Evolutionary conservation across 2,113 vertebrate species (phyloP).

Genomic region (Bubo scandiacus): DNA sequence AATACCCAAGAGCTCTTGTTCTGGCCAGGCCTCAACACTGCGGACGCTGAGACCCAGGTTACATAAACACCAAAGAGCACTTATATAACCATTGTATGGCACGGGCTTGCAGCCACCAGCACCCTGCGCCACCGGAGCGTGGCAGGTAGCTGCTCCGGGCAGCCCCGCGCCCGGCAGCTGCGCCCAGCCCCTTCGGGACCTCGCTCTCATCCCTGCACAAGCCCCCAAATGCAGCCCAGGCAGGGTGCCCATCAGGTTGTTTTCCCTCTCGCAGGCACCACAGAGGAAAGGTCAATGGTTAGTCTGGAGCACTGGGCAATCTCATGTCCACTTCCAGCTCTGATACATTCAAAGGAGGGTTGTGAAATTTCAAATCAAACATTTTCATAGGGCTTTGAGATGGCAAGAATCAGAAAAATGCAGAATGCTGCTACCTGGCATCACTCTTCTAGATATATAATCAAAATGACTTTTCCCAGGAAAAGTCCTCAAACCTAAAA

Average conservation of each 20-base stretch:
- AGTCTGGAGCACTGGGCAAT: not conserved
- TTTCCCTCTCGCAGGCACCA: rapidly evolving
- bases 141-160: not conserved
- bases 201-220: not conserved
- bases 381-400: not conserved
- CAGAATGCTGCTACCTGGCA: not conserved
- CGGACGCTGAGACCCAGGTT: slow-evolving; percentile 36
- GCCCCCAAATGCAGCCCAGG: not conserved
- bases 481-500: not conserved
- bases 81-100: slow-evolving; percentile 63
- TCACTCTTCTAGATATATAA: not conserved
- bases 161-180: rapidly evolving
- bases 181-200: not conserved
- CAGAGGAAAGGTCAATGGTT: not conserved
- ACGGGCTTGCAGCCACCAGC: slow-evolving; percentile 4
- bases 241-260: rapidly evolving
- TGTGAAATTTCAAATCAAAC: not conserved
- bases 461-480: not conserved
- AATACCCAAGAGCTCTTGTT: slow-evolving; percentile 67
- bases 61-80: slow-evolving; percentile 68
- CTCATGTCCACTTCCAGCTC: not conserved
- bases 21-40: slow-evolving; percentile 41
- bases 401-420: not conserved
- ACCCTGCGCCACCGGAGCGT: not conserved
- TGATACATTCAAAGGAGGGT: not conserved